phyloP scores from a whole-genome alignment of 2,888 invertebrate genomes.

The Diogma glabrata region DNA sequence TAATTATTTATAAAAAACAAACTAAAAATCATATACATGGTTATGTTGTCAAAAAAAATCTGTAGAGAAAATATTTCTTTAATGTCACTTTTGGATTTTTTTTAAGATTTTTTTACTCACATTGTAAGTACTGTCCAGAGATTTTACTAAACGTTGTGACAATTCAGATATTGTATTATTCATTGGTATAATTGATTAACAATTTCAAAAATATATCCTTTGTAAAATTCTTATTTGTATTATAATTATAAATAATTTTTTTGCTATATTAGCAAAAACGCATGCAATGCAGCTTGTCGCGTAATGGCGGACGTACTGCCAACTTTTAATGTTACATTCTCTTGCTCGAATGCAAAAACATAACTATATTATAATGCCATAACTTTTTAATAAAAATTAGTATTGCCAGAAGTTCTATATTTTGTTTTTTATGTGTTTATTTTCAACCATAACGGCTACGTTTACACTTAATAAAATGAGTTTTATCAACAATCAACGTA shows the following conservation, averaged over 20 bases:
- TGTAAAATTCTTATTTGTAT: slow-evolving; percentile 3
- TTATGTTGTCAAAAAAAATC: too few species aligned
- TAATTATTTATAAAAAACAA: too few species aligned
- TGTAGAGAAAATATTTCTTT: too few species aligned
- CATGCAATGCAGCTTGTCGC: slow-evolving; percentile 24
- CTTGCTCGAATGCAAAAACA: slow-evolving; percentile 20
- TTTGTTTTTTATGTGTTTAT: too few species aligned
- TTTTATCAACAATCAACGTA: too few species aligned
- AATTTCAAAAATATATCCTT: not conserved
- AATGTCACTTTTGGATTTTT: too few species aligned
- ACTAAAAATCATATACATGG: too few species aligned
- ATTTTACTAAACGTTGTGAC: slow-evolving; percentile 91
- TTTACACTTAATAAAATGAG: too few species aligned
- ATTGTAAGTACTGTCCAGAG: slow-evolving; percentile 95
- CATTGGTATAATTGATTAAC: slow-evolving; percentile 32
- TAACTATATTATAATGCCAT: slow-evolving; percentile 19
- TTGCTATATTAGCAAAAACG: slow-evolving; percentile 14
- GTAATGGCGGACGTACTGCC: slow-evolving; percentile 25
- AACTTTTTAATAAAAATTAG: slow-evolving; percentile 9
- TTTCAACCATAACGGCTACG: too few species aligned
- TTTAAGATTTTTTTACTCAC: slow-evolving; percentile 51
- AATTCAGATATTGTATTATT: slow-evolving; percentile 61
- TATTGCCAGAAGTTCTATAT: too few species aligned
- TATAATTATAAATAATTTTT: slow-evolving; percentile 5
- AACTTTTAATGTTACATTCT: slow-evolving; percentile 15